These are phyloP conservation scores for Polydrusus pterygomalis DNA, from an alignment of 2,888 invertebrate species.

Conservation along the genomic window DNA sequence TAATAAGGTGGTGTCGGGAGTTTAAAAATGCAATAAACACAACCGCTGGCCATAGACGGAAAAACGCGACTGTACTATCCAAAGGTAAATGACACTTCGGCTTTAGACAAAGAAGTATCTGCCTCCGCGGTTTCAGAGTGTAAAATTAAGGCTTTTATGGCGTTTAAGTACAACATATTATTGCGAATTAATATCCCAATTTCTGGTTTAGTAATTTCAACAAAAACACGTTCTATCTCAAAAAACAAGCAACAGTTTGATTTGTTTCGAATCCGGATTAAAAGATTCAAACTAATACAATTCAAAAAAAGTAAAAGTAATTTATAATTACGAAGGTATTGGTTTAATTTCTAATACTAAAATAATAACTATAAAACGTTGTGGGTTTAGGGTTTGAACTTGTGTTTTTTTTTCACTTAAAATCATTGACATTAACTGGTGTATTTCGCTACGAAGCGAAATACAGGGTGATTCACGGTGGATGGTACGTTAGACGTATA, in stretches of 20 bases:
- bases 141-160: background rate
- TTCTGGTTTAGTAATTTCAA: no score
- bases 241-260: constrained; percentile 8
- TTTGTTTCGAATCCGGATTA: background rate
- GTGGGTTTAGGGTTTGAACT: no score
- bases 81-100: constrained; percentile 23
- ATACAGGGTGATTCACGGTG: no score
- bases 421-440: no score
- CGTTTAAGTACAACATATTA: background rate
- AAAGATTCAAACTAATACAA: background rate
- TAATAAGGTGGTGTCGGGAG: background rate
- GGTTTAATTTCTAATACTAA: no score
- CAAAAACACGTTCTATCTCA: background rate
- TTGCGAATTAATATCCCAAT: background rate
- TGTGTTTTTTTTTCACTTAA: no score
- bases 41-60: background rate
- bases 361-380: no score
- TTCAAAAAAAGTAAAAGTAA: background rate
- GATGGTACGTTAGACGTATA: no score
- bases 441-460: no score
- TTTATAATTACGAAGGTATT: no score
- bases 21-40: background rate
- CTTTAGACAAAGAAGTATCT: constrained; percentile 11
- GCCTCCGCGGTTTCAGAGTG: background rate
- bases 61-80: background rate